Base-by-base conservation (phyloP, 2,888 invertebrate species). In the Meganola albula region DNA sequence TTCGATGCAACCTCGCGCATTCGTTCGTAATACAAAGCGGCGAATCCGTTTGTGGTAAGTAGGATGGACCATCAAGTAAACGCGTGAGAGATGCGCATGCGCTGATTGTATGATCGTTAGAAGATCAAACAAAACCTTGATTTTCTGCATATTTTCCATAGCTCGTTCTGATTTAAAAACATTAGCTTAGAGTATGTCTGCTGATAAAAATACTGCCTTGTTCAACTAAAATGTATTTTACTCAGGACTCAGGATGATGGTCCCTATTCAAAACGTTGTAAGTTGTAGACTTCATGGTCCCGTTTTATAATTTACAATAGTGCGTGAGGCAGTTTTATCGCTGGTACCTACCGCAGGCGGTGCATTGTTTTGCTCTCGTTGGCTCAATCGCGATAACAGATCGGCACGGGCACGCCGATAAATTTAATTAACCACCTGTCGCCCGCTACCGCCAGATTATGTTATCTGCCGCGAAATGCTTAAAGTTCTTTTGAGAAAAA, bases 351-450 rank as follows among this genome's bases (percentile, higher is more conserved):
- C 64, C 64, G 62, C 64, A 54, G 49, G 34, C 27, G 30, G 45
- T 43, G 50, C 58, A 60, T 58, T 60, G 60, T 65, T 60, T 58
- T 53, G 58, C 53, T 58, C 56, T 45, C 50, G 48, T 64, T 59
- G 44, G 41, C 44, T 36, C 44, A 58, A 48, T 54, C 46, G 31
- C 41, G 62, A 62, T 58, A 58, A 55, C 35, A 33, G 53, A 63
- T 61, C 56, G 55, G 61, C 63, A 59, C 60, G 58, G 48, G 47
- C 48, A n/a, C 38, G 20, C 40, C 40, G 68, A 71, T 75, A 75
- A 75, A 73, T 75, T 73, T 74, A 77, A 75, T 77, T 74, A 76
- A 66, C 66, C 60, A 67, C 69, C 62, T 65, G 70, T 58, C 57
- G 42, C 36, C 36, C 26, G 42, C 44, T 48, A 48, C 51, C 41